Base-by-base conservation (phyloP, 2,888 invertebrate species). In the Drosophila paucipuncta region DNA sequence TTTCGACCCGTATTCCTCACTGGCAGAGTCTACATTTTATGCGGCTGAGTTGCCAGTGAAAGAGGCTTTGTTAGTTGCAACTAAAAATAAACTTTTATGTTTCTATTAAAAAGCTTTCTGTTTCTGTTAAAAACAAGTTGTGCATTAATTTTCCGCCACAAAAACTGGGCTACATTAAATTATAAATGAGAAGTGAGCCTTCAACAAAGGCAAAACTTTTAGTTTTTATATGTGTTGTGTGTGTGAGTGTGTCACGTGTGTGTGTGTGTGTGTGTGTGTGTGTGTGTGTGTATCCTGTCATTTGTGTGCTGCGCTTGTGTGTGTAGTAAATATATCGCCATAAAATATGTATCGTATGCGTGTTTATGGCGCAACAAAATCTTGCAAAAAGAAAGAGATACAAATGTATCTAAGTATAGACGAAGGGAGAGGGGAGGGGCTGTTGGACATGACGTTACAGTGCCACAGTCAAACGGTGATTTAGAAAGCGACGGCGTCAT, bases 271-370 rank as follows among this genome's bases (percentile, higher is more conserved):
- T 66, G 43, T 53, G 33, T 54, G 37, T 58, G 61, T 60, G 37
- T 52, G n/a, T 54, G 67, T 54, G 53, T 28, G 53, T 69, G 69
- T 55, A 28, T 58, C 37, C 16, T 22, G 52, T 28, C 62, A 58
- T 77, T 68, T 58, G 67, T 71, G 66, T 64, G 35, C 62, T 63
- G 57, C 39, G 69, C 62, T 78, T 63, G 73, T 78, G 35, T 35
- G 4, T 35, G 16, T 5, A 13, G 2, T 16, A 16, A 13, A 35
- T 16, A 35, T 35, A 72, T 47, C 47, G 69, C 86, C 76, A 88
- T 85, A 69, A 85, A 88, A 85, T 78, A 85, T 88, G 75, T 83
- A 85, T 83, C 65, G 66, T 74, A 83, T 85, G 89, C 82, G 76
- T 85, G 86, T 85, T 89, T 85, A 81, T 73, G 79, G 73, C 78